Percentiles rank a stretch among this genome's conserved stretches.
Evolutionary conservation across 2,113 vertebrate genomes (phyloP).

Genomic region (Microcebus tavaratra): DNA sequence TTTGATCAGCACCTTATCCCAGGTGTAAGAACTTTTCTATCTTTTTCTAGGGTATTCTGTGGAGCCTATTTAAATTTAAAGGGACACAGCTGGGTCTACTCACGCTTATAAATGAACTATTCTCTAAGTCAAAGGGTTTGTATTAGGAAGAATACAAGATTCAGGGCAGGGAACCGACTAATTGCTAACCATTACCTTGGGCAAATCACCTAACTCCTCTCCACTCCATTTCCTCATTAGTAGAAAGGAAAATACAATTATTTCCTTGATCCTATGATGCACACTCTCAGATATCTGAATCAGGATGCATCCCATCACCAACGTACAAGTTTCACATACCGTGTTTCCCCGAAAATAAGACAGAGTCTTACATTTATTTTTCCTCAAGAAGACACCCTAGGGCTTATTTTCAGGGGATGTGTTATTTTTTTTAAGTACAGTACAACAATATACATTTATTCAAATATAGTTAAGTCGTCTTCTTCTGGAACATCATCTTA

Average conservation of each 20-base stretch:
- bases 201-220: conserved; percentile 1
- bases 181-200: background rate
- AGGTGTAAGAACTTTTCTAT: background rate
- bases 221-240: background rate
- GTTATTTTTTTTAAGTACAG: no score
- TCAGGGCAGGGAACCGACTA: background rate
- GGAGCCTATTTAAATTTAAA: conserved; percentile 37
- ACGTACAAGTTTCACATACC: background rate
- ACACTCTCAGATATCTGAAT: background rate
- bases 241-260: conserved; percentile 24
- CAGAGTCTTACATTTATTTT: no score
- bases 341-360: no score
- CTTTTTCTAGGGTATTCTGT: background rate
- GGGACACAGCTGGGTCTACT: background rate
- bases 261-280: background rate
- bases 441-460: no score
- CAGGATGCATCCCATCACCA: background rate
- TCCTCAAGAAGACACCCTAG: no score
- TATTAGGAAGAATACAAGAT: background rate
- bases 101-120: background rate
- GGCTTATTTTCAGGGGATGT: no score
- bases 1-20: background rate
- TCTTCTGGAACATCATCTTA: no score
- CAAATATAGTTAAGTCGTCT: no score
- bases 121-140: background rate